Base-by-base conservation (phyloP, 2,113 vertebrate genomes). In the Bettongia penicillata region DNA sequence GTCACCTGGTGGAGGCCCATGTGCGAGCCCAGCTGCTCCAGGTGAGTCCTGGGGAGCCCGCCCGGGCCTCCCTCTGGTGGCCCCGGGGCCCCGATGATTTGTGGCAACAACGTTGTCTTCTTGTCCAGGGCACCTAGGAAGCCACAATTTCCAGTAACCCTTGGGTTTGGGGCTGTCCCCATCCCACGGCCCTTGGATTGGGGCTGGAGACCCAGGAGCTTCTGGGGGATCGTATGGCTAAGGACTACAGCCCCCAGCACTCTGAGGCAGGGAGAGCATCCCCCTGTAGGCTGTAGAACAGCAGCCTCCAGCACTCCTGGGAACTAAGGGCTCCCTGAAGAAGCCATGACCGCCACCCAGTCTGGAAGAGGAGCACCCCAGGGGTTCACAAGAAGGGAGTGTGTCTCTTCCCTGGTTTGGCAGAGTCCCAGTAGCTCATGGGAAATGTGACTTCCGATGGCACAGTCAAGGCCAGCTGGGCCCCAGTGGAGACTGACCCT, bases 1-100 rank as follows among this genome's bases (percentile, higher is more conserved):
- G 99, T 98, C 99, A 99, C 96, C 98, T 99, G 98, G 99, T 99
- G 25, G 99, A 99, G 97, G 99, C 99, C 25, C 99, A 99, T 22
- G 99, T 99, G 55, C 98, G 99, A 90, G 99, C 99, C 90, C 99
- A 99, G 95, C 98, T 99, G 57, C 97, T 99, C 93, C 99, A 99
- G 99, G 99, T 99, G 95, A 37, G 90, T 8, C 11, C 47, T 53
- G 1, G 0, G 28, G 2, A 23, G 10, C 49, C 12, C 23, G 10
- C 94, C 31, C 1, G 9, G 1, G 12, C 51, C 51, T 48, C 48
- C 48, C 48, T 48, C 48, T 3, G 48, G 3, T 48, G 48, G 48
- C 48, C 48, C 48, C 48, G 1, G 77, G 48, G 0, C 52, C 47
- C 96, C 53, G 10, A 19, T 84, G 89, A 37, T 26, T 57, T 91